Base-by-base conservation (phyloP, 2,888 invertebrate genomes). In the Phorcus lineatus region DNA sequence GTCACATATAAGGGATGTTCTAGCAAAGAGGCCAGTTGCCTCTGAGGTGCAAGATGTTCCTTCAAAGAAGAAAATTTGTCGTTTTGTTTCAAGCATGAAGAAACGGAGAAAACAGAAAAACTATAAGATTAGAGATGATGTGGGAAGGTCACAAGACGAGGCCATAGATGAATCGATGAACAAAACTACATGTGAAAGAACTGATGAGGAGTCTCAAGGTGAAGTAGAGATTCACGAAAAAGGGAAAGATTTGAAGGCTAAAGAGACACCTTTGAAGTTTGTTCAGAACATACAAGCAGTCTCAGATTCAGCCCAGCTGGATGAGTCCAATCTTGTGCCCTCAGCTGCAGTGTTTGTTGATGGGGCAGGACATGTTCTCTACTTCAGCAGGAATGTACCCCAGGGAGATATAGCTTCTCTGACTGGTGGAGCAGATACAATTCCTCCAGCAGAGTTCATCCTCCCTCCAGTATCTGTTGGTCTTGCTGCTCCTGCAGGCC, bases 81-180 rank as follows among this genome's bases (percentile, higher is more conserved):
- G 86, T 36, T 86, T 89, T 84, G 80, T 89, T 19, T 85, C 86
- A 7, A 86, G 87, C 77, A 83, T 88, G 83, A 87, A 85, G 57
- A 86, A 86, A 53, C 80, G 87, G 54, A 78, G 86, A n/a, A 62
- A 76, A 52, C 54, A 78, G 47, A 79, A 75, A 24, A 31, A 54
- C 53, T 78, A 57, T 11, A 62, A 62, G 28, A 28, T 24, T 9
- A 24, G 62, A 16, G 62, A 22, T 28, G 28, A 62, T 24, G 17
- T 24, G 2, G 62, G 28, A 62, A 28, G 28, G 24, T 24, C 24
- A 16, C 62, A 28, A 11, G 62, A 62, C 16, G 19, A 16, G 28
- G 6, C 47, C 11, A 47, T 4, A 47, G 62, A 24, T 24, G 62
- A 62, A 62, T 13, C 28, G 17, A 28, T 62, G 9, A 28, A 62